Conservation (phyloP, 2,888 invertebrate species). For the Heliothis peltigera region DNA sequence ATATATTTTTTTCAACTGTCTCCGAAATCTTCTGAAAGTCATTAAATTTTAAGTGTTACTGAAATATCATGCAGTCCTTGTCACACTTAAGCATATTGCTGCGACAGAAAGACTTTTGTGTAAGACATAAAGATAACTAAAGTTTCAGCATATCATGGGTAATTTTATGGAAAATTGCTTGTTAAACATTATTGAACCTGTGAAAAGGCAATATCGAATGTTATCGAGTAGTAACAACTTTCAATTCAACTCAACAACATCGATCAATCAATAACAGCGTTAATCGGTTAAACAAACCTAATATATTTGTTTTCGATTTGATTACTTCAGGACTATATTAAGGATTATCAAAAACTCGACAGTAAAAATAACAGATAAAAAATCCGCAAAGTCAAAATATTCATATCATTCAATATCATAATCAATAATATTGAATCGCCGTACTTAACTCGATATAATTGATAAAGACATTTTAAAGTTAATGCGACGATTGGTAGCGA, state of each 20-base stretch:
- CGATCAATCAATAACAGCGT: constrained; percentile 13
- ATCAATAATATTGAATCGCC: constrained; percentile 2
- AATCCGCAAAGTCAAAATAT: constrained; percentile 15
- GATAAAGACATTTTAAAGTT: constrained; percentile 8
- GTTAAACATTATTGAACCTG: background rate
- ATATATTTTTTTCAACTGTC: no score
- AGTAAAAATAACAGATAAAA: constrained; percentile 33
- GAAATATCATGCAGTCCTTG: no score
- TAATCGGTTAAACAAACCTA: background rate
- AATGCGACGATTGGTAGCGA: no score
- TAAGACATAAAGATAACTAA: no score
- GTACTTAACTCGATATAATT: constrained; percentile 4
- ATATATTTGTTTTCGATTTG: background rate
- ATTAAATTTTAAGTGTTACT: no score
- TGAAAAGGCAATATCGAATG: no score
- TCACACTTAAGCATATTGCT: no score
- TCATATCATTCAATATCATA: constrained; percentile 38
- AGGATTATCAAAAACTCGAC: constrained; percentile 12
- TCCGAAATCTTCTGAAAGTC: no score
- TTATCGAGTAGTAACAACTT: background rate
- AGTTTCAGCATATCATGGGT: no score
- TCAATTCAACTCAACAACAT: background rate
- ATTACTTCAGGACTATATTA: background rate
- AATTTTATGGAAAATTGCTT: no score
- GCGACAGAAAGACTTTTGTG: no score